Base-by-base conservation (phyloP, 2,888 invertebrate species). In the Catocala nupta region DNA sequence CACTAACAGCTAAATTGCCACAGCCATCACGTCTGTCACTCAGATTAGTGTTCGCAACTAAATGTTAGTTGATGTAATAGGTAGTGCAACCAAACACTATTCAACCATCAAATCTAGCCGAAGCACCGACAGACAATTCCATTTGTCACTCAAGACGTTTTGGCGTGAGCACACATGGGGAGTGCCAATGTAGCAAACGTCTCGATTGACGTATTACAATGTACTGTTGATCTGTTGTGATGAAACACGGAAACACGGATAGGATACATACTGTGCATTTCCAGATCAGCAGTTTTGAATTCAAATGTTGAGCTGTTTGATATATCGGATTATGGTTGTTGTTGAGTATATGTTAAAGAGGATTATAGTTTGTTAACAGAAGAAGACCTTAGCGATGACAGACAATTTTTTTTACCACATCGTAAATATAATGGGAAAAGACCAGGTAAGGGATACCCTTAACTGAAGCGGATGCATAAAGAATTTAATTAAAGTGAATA, bases 121-220 rank as follows among this genome's bases (percentile, higher is more conserved):
- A 57, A 13, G 13, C 39, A 39, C 25, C n/a, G 10, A 34, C 51
- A 7, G 47, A 59, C 55, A 54, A 63, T 63, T 64, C 51, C 53
- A 59, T 57, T 54, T 52, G 63, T 63, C 58, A 54, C 34, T 51
- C 59, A 55, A 63, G 55, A 55, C 33, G 42, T 63, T 34, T 55
- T 50, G 49, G 49, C 39, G n/a, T 34, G 25, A 50, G 47, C 33
- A 49, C 54, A 55, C 63, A 55, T 55, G 39, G 55, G 36, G 25
- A 57, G 49, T 50, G 55, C 44, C 55, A 60, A 60, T 55, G 36
- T 55, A 42, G 39, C 58, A 52, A 52, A 36, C 49, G 50, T 52
- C 16, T 7, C 16, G 13, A 45, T 63, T 63, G 63, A 58, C 54
- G 45, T 42, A 63, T 58, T 58, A 63, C 58, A 50, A 57, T 54